phyloP scores from a whole-genome alignment of 2,888 invertebrate genomes.

The Busseola fusca region DNA sequence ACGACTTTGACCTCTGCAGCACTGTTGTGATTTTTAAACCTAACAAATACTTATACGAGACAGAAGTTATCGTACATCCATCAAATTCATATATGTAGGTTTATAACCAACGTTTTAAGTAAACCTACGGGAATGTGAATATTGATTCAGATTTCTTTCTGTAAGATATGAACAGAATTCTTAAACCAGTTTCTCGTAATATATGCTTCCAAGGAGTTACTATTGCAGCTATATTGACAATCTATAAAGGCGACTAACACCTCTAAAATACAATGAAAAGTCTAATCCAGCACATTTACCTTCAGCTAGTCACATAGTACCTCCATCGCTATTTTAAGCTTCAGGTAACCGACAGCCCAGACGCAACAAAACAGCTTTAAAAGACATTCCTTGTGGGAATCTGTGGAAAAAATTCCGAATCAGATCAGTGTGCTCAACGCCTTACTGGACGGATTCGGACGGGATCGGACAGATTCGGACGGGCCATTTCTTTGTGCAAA shows the following conservation, averaged over 20 bases:
- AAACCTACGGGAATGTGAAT: background rate
- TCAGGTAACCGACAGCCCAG: background rate
- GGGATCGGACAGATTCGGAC: background rate
- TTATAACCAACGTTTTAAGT: background rate
- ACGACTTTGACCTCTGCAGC: background rate
- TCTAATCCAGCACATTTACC: too few species aligned
- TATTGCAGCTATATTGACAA: background rate
- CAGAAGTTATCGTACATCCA: background rate
- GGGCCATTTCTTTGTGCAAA: constrained; percentile 49
- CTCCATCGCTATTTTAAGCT: background rate
- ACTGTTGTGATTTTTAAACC: background rate
- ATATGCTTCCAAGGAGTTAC: background rate
- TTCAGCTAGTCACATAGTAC: background rate
- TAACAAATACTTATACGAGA: too few species aligned
- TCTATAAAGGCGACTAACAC: background rate
- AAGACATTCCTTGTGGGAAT: constrained; percentile 4
- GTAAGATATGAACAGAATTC: background rate
- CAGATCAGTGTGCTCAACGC: constrained; percentile 28
- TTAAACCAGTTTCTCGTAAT: background rate
- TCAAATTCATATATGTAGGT: background rate
- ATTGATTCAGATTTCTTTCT: background rate
- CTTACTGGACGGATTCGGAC: constrained; percentile 12
- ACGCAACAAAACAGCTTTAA: constrained; percentile 15
- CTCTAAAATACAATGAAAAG: background rate
- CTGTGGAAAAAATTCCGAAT: constrained; percentile 38